Conservation (phyloP, 2,797 vertebrate genomes). For the Ceryle rudis region DNA sequence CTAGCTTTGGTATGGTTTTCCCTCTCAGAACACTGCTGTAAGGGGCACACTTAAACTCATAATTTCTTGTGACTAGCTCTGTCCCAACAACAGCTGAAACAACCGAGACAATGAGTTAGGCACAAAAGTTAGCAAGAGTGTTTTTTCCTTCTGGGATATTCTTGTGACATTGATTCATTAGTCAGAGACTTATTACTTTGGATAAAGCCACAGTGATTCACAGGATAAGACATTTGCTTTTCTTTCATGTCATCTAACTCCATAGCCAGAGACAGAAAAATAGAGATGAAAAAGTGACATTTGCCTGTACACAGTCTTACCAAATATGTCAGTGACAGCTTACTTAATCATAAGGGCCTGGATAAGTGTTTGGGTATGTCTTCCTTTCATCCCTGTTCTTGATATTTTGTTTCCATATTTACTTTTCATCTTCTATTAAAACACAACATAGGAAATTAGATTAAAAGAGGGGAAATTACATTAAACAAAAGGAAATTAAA, state of each 20-base stretch:
- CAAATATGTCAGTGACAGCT: neutral
- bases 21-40: neutral
- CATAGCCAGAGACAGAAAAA: neutral
- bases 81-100: neutral
- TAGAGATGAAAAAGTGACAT: neutral
- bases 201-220: neutral
- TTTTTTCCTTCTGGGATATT: neutral
- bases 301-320: neutral
- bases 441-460: conserved; percentile 67
- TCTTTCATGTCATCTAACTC: neutral
- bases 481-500: conserved; percentile 73
- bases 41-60: neutral
- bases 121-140: neutral
- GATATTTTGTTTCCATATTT: conserved; percentile 51
- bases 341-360: neutral
- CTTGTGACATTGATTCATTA: neutral
- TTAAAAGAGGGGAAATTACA: conserved; percentile 57
- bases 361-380: neutral
- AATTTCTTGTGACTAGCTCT: neutral
- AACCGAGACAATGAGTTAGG: neutral
- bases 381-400: neutral
- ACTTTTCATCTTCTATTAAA: conserved; percentile 61
- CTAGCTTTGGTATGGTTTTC: neutral
- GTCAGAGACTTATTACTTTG: neutral
- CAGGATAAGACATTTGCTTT: neutral